Percentiles rank a stretch among this genome's conserved stretches.
Conservation (phyloP, 2,797 vertebrate genomes). For the Mus minutoides region DNA sequence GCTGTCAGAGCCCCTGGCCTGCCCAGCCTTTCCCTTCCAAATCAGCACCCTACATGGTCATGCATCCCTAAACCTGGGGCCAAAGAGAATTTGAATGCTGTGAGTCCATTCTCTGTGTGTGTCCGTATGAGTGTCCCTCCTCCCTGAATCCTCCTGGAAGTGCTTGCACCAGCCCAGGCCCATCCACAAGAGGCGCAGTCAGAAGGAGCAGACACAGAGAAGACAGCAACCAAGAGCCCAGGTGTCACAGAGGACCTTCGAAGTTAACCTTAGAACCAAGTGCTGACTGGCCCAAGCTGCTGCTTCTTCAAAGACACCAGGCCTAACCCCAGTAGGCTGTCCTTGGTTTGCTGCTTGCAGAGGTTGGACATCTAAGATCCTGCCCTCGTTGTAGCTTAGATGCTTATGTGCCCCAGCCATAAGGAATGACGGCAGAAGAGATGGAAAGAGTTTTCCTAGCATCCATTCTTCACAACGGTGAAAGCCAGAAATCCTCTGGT, state of each 20-base stretch:
- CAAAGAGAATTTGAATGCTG: neutral
- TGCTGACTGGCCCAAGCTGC: neutral
- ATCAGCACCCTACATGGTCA: neutral
- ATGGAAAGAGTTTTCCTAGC: constrained; percentile 12
- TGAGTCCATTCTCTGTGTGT: neutral
- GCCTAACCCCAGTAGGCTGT: neutral
- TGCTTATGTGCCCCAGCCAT: neutral
- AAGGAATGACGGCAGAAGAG: constrained; percentile 8
- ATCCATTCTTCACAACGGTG: constrained; percentile 8
- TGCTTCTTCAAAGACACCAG: neutral
- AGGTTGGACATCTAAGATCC: neutral
- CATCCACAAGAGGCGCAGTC: fast-evolving
- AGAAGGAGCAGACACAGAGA: neutral
- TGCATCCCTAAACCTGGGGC: neutral
- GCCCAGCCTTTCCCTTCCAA: neutral
- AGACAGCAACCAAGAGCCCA: neutral
- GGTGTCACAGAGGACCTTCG: neutral
- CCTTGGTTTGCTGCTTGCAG: neutral
- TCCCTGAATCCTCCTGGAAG: neutral
- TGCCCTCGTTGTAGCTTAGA: neutral
- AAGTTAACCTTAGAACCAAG: neutral
- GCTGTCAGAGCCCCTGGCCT: neutral
- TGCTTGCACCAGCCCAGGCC: neutral
- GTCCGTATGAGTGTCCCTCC: neutral
- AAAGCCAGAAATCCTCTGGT: constrained; percentile 44